Percentiles rank a stretch among this genome's conserved stretches.
Conservation (phyloP, 2,797 vertebrate species). For the Cercopithecus neglectus region DNA sequence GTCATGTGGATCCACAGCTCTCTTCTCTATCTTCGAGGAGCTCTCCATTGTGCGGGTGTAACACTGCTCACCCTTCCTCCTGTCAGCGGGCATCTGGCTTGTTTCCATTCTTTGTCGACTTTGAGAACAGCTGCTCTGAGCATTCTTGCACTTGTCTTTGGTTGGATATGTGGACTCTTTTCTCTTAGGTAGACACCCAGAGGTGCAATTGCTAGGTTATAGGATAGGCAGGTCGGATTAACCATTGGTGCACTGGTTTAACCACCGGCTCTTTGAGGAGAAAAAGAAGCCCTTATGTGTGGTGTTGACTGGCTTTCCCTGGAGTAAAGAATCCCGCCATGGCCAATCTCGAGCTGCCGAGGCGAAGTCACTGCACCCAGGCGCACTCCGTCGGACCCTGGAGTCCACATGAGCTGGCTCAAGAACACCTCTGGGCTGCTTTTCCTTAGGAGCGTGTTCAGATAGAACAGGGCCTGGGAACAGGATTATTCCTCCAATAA, state of each 20-base stretch:
- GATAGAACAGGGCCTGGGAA: background rate
- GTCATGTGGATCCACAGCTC: background rate
- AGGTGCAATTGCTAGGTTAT: background rate
- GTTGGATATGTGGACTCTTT: background rate
- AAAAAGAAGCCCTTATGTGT: background rate
- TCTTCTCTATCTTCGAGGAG: background rate
- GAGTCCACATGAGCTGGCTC: background rate
- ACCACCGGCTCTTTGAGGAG: background rate
- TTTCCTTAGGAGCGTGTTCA: background rate
- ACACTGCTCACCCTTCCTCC: background rate
- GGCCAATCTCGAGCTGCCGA: background rate
- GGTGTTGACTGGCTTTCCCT: background rate
- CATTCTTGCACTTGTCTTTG: background rate
- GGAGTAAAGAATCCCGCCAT: background rate
- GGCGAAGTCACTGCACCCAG: background rate
- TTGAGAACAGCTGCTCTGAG: fast-evolving
- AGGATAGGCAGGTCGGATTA: background rate
- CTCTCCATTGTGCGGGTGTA: fast-evolving
- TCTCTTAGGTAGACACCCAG: background rate
- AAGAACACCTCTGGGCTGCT: no score
- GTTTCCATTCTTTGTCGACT: background rate
- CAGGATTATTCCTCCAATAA: background rate
- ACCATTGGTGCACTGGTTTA: background rate
- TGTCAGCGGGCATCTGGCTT: fast-evolving
- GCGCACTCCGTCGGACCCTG: fast-evolving